Evolutionary conservation across 2,888 invertebrate species (phyloP).

Genomic region (Pseudeuparius sepicola): DNA sequence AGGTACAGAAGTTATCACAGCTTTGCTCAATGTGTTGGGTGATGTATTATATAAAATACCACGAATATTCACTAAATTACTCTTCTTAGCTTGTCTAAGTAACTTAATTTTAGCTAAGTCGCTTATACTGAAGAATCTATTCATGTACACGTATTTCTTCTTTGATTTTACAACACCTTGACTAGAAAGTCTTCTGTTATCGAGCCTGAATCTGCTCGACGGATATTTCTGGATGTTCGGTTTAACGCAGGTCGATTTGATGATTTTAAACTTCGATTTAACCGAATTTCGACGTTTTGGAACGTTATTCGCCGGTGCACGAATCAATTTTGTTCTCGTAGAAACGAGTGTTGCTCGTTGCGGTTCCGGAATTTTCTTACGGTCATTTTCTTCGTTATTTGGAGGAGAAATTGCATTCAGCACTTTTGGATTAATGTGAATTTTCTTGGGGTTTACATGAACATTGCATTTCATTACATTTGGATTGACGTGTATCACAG

Average conservation of each 20-base stretch:
- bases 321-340: conserved; percentile 25
- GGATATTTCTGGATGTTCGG: background rate
- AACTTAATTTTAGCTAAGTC: conserved; percentile 26
- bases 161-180: too few relatives aligned
- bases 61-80: conserved; percentile 29
- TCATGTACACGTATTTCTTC: conserved; percentile 27
- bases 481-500: conserved; percentile 18
- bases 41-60: conserved; percentile 32
- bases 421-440: conserved; percentile 23
- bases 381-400: conserved; percentile 4
- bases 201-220: conserved; percentile 22
- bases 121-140: conserved; percentile 26
- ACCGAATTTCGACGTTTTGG: conserved; percentile 26
- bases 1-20: too few relatives aligned
- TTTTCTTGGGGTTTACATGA: conserved; percentile 20
- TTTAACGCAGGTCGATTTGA: conserved; percentile 17
- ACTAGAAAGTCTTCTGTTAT: conserved; percentile 19
- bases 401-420: conserved; percentile 13
- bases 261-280: conserved; percentile 30
- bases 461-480: conserved; percentile 21
- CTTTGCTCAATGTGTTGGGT: conserved; percentile 26
- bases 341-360: conserved; percentile 9
- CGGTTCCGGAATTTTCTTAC: background rate
- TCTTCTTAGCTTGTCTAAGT: conserved; percentile 22
- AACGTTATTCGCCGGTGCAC: conserved; percentile 19